A percentile compares a stretch with the other conserved stretches of the same genome.
These are phyloP conservation scores for Ommatoiulus sabulosus DNA, from an alignment of 2,888 invertebrate genomes.

Conservation along the genomic window DNA sequence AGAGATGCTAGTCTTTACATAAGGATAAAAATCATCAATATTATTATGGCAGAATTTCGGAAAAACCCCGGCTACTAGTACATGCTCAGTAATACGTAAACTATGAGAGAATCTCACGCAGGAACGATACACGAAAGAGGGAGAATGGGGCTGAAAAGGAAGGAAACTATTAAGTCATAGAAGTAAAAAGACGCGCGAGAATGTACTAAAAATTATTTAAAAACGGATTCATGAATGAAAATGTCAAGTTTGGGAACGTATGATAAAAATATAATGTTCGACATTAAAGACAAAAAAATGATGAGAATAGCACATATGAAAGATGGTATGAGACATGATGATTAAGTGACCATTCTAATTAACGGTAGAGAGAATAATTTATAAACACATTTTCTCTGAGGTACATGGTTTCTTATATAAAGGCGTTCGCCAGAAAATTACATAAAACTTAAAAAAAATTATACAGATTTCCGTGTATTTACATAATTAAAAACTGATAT, in stretches of 20 bases:
- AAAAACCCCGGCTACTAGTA: neutral
- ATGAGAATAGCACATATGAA: neutral
- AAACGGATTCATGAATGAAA: constrained; percentile 26
- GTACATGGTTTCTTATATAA: constrained; percentile 46
- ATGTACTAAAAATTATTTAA: constrained; percentile 2
- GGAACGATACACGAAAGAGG: neutral
- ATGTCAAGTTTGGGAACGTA: neutral
- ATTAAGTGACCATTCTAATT: constrained; percentile 47
- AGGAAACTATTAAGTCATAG: neutral
- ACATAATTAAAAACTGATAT: constrained; percentile 32
- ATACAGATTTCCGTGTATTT: constrained; percentile 47
- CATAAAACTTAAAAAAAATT: constrained; percentile 35
- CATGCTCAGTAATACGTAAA: neutral
- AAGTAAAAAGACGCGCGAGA: neutral
- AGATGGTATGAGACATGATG: constrained; percentile 35
- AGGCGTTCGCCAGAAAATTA: constrained; percentile 38
- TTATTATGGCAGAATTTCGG: too few species aligned
- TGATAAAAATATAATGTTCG: neutral
- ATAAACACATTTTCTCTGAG: constrained; percentile 47
- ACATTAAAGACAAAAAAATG: neutral
- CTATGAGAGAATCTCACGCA: neutral
- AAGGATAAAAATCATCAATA: too few species aligned
- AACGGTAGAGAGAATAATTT: constrained; percentile 48
- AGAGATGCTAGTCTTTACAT: too few species aligned
- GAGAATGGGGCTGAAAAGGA: neutral